Evolutionary conservation across 2,113 vertebrate species (phyloP).

Genomic region (Toxotes jaculatrix): DNA sequence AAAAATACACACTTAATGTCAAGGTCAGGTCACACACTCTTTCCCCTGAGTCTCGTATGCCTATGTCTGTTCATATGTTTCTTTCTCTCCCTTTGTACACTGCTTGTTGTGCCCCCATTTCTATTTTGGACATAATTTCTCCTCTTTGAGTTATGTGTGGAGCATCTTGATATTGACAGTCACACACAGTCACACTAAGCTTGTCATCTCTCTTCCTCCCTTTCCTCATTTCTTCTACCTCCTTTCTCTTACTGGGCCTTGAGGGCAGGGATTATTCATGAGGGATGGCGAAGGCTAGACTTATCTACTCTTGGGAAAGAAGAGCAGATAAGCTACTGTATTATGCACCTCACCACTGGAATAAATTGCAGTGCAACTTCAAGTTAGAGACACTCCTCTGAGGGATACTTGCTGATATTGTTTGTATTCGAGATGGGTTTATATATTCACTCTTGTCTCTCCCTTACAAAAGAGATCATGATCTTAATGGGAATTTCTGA

Average conservation of each 20-base stretch:
- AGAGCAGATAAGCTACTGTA: slow-evolving; percentile 39
- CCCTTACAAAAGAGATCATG: slow-evolving; percentile 4
- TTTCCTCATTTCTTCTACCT: not conserved
- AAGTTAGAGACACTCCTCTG: slow-evolving; percentile 11
- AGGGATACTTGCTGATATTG: slow-evolving; percentile 17
- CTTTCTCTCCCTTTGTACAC: not conserved
- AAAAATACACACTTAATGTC: not conserved
- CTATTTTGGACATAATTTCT: slow-evolving; percentile 1
- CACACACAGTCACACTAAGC: slow-evolving; percentile 1
- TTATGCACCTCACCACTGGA: slow-evolving; percentile 38
- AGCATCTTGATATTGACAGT: slow-evolving; percentile 22
- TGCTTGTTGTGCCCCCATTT: slow-evolving; percentile 26
- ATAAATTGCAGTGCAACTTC: slow-evolving; percentile 34
- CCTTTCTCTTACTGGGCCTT: slow-evolving; percentile 47
- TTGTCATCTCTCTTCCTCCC: slow-evolving; percentile 26
- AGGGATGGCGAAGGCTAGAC: slow-evolving; percentile 50
- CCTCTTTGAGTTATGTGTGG: slow-evolving; percentile 1
- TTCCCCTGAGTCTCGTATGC: not conserved
- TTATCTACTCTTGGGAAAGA: slow-evolving; percentile 46
- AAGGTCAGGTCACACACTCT: slow-evolving; percentile 29
- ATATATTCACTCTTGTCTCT: not conserved
- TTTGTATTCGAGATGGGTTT: slow-evolving; percentile 2
- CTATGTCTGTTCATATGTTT: slow-evolving; percentile 1
- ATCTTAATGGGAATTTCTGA: slow-evolving; percentile 8
- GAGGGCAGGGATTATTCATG: slow-evolving; percentile 67